These are phyloP conservation scores for Thecophora atra DNA, from an alignment of 2,888 invertebrate genomes.

Conservation along the genomic window DNA sequence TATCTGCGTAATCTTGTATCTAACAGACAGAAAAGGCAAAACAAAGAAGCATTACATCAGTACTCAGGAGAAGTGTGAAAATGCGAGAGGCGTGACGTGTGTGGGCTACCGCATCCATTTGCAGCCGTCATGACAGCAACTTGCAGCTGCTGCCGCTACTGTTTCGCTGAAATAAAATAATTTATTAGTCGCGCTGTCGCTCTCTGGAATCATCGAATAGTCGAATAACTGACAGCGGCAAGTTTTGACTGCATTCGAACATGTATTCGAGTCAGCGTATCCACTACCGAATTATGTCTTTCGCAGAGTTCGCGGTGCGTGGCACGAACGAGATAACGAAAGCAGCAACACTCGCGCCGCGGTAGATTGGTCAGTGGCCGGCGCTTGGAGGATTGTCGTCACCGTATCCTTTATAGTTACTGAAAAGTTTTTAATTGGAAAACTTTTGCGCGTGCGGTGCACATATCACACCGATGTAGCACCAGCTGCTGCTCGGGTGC, in stretches of 20 bases:
- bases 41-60: not conserved
- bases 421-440: slow-evolving; percentile 39
- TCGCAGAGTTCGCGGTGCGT: not conserved
- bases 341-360: not conserved
- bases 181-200: slow-evolving; percentile 11
- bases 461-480: no score
- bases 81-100: not conserved
- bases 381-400: not conserved
- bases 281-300: not conserved
- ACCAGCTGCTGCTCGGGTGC: no score
- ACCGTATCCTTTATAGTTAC: slow-evolving; percentile 10
- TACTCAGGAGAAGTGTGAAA: no score
- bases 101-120: slow-evolving; percentile 20
- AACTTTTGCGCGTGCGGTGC: slow-evolving; percentile 30
- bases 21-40: not conserved
- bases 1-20: no score
- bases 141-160: not conserved
- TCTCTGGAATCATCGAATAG: not conserved
- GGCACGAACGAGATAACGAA: not conserved
- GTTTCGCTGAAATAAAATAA: slow-evolving; percentile 14
- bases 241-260: not conserved
- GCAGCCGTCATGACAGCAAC: not conserved
- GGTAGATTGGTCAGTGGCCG: not conserved
- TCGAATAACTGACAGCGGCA: not conserved
- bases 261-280: not conserved